Percentiles rank a stretch among this genome's conserved stretches.
Conservation (phyloP, 2,888 invertebrate species). For the Vandiemenella viatica region DNA sequence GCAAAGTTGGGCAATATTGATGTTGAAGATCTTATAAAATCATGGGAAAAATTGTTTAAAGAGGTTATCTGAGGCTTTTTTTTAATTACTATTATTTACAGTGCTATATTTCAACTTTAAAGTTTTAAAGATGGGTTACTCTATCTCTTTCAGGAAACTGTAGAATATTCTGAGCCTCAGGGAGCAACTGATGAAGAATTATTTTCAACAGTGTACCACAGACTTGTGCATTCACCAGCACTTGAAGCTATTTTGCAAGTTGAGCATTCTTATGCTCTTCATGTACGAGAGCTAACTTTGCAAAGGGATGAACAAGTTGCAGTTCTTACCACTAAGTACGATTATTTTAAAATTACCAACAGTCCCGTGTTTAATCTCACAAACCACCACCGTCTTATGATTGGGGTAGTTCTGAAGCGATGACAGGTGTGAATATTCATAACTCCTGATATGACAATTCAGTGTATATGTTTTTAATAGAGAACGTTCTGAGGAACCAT, state of each 20-base stretch:
- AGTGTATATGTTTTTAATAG: too few relatives aligned
- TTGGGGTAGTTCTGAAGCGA: too few relatives aligned
- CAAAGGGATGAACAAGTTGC: constrained; percentile 58
- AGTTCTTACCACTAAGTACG: constrained; percentile 47
- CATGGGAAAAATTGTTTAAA: constrained; percentile 66
- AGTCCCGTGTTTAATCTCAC: too few relatives aligned
- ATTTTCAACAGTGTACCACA: constrained; percentile 73
- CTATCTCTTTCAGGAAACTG: constrained; percentile 44
- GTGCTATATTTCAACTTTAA: neutral
- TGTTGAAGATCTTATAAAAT: constrained; percentile 57
- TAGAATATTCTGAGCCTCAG: constrained; percentile 67
- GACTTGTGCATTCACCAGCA: constrained; percentile 68
- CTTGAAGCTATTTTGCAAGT: constrained; percentile 75
- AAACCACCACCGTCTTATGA: too few relatives aligned
- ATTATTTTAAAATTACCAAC: neutral
- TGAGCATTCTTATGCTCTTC: constrained; percentile 73
- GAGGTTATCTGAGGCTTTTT: constrained; percentile 32
- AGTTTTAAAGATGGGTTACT: neutral
- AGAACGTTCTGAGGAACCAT: too few relatives aligned
- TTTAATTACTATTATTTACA: neutral
- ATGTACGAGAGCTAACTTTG: constrained; percentile 54
- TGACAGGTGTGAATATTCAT: too few relatives aligned
- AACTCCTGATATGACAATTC: too few relatives aligned
- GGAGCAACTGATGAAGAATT: constrained; percentile 73
- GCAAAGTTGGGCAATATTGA: constrained; percentile 47